Evolutionary conservation across 2,888 invertebrate genomes (phyloP).

Genomic region (Dorcus parallelipipedus): DNA sequence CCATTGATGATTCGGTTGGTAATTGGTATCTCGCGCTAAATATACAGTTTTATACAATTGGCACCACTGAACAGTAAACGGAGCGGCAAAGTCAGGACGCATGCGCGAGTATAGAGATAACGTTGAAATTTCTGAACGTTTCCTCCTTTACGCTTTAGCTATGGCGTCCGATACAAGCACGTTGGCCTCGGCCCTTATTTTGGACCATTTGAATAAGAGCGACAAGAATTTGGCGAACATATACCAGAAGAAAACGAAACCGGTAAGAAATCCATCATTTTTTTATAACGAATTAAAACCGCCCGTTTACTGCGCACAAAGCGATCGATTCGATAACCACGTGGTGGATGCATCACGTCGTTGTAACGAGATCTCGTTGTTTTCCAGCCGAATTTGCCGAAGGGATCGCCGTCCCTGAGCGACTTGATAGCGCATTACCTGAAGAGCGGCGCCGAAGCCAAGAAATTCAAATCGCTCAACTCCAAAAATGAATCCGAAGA

Average conservation of each 20-base stretch:
- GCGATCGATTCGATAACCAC: slow-evolving; percentile 12
- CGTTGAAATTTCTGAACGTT: no score
- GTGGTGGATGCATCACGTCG: slow-evolving; percentile 16
- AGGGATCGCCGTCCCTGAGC: slow-evolving; percentile 62
- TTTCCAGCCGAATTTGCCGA: slow-evolving; percentile 60
- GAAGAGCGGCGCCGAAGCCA: slow-evolving; percentile 51
- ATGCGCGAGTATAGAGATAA: no score
- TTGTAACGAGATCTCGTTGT: slow-evolving; percentile 14
- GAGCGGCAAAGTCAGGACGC: no score
- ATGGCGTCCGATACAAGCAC: slow-evolving; percentile 49
- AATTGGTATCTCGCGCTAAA: no score
- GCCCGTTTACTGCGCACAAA: background rate
- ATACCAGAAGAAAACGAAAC: slow-evolving; percentile 69
- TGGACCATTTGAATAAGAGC: slow-evolving; percentile 61
- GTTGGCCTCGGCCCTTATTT: slow-evolving; percentile 57
- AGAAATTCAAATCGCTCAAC: slow-evolving; percentile 34
- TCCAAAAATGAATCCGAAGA: slow-evolving; percentile 26
- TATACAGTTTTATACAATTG: no score
- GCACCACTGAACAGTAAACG: no score
- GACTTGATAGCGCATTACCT: slow-evolving; percentile 60
- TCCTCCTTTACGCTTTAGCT: slow-evolving; percentile 15
- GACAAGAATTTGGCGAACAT: slow-evolving; percentile 66
- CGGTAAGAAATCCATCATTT: slow-evolving; percentile 58
- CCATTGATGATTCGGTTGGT: no score
- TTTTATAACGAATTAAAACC: background rate